Evolutionary conservation across 2,888 invertebrate genomes (phyloP).

Genomic region (Drosophila stalkeri): DNA sequence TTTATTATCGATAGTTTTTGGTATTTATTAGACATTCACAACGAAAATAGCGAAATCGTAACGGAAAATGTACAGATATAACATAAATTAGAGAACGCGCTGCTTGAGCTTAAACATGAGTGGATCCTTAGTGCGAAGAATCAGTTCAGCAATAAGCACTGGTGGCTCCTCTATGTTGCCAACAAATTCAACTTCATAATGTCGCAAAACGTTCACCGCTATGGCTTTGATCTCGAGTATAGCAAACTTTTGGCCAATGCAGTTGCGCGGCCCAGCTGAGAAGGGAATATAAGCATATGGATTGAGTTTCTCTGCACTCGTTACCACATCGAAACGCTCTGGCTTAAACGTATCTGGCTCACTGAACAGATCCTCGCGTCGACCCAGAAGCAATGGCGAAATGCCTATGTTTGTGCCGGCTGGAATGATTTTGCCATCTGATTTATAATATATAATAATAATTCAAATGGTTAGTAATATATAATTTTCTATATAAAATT

Average conservation of each 20-base stretch:
- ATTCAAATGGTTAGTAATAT: not conserved
- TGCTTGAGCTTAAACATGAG: conserved; percentile 81
- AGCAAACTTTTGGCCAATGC: conserved; percentile 85
- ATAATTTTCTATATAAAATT: not conserved
- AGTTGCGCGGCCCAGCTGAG: conserved; percentile 84
- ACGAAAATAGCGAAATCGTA: not conserved
- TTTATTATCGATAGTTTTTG: not conserved
- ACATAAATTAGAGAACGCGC: conserved; percentile 64
- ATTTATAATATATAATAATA: too few relatives aligned
- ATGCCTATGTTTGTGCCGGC: conserved; percentile 84
- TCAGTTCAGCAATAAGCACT: conserved; percentile 81
- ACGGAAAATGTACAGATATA: not conserved
- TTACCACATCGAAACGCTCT: conserved; percentile 83
- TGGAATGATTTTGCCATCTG: conserved; percentile 84
- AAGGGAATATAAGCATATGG: conserved; percentile 85
- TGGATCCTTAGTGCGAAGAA: conserved; percentile 83
- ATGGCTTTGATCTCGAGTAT: conserved; percentile 84
- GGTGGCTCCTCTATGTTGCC: conserved; percentile 70
- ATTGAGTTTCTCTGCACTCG: conserved; percentile 80
- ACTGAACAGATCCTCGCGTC: conserved; percentile 77
- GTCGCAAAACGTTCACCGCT: conserved; percentile 81
- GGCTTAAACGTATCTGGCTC: conserved; percentile 83
- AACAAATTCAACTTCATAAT: conserved; percentile 80
- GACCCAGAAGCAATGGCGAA: conserved; percentile 80
- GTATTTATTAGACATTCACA: not conserved